These are phyloP conservation scores for Symphodus melops DNA, from an alignment of 2,113 vertebrate species.

Conservation along the genomic window DNA sequence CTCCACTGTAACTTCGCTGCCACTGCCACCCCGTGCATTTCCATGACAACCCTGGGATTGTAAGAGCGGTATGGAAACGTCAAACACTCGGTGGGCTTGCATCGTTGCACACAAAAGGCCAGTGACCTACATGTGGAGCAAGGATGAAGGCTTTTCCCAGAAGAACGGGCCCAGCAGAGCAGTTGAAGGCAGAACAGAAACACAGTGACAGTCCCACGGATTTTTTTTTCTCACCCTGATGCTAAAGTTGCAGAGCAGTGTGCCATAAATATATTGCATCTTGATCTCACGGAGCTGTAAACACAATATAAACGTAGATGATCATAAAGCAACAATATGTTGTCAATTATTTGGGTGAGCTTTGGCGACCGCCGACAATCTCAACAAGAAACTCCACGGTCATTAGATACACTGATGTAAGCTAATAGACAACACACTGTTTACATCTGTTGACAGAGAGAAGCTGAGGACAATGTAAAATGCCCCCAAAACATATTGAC, in stretches of 20 bases:
- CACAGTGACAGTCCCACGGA: constrained; percentile 4
- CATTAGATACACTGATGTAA: too few relatives aligned
- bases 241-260: constrained; percentile 17
- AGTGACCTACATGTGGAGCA: constrained; percentile 74
- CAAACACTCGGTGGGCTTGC: constrained; percentile 78
- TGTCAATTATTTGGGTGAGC: too few relatives aligned
- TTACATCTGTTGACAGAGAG: too few relatives aligned
- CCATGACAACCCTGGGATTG: constrained; percentile 82
- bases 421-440: too few relatives aligned
- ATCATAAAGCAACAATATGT: too few relatives aligned
- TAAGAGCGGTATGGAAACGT: constrained; percentile 84
- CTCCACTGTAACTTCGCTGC: constrained; percentile 72
- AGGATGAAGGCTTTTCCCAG: constrained; percentile 79
- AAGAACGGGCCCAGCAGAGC: constrained; percentile 62
- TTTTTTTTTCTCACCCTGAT: constrained; percentile 34
- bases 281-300: too few relatives aligned
- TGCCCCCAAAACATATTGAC: too few relatives aligned
- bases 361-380: too few relatives aligned
- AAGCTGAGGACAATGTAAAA: too few relatives aligned
- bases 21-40: constrained; percentile 71
- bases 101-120: constrained; percentile 77
- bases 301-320: too few relatives aligned
- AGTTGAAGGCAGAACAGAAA: constrained; percentile 40
- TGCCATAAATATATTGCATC: too few relatives aligned
- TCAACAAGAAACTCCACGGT: too few relatives aligned